Percentiles rank a stretch among this genome's conserved stretches.
Evolutionary conservation across 2,888 invertebrate species (phyloP).

Genomic region (Drosophila dives): DNA sequence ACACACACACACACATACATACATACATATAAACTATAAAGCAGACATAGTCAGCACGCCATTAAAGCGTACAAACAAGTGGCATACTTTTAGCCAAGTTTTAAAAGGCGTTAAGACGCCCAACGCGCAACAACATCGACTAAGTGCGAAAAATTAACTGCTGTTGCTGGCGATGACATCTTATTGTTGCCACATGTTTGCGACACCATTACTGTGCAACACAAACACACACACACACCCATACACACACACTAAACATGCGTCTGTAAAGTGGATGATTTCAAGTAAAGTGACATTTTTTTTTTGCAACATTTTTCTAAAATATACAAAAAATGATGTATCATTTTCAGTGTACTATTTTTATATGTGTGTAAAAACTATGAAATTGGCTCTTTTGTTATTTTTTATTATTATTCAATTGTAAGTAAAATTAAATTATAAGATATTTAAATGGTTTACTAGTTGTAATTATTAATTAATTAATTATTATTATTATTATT

Average conservation of each 20-base stretch:
- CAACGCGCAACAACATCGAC: conserved; percentile 31
- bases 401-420: not conserved
- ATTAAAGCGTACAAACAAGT: conserved; percentile 26
- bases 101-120: conserved; percentile 43
- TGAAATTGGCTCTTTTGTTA: not conserved
- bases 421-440: not conserved
- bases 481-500: no score
- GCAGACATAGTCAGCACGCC: conserved; percentile 12
- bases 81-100: conserved; percentile 41
- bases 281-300: not conserved
- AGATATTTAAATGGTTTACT: not conserved
- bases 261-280: not conserved
- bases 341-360: not conserved
- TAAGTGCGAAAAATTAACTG: conserved; percentile 55
- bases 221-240: not conserved
- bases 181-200: conserved; percentile 8
- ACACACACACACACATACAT: conserved; percentile 1
- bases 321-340: not conserved
- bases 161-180: conserved; percentile 10
- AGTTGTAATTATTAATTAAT: not conserved
- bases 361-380: not conserved
- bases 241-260: not conserved
- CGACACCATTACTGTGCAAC: not conserved
- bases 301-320: not conserved
- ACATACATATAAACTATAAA: conserved; percentile 25